phyloP scores from a whole-genome alignment of 2,888 invertebrate species.

The Sesamia inferens region DNA sequence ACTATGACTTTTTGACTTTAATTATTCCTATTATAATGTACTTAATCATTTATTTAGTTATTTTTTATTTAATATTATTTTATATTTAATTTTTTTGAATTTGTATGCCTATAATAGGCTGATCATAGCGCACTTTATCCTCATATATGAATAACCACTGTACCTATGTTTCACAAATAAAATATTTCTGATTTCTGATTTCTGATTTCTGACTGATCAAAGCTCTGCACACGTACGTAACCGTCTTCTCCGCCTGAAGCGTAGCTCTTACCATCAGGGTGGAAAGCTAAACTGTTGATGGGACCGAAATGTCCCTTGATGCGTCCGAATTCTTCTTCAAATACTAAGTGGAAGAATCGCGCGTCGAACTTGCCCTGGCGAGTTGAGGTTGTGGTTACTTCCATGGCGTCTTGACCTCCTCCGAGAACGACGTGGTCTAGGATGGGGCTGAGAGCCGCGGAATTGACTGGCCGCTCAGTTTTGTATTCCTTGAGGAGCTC shows the following conservation, averaged over 20 bases:
- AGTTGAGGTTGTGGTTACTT: slow-evolving; percentile 98
- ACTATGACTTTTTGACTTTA: too few species aligned
- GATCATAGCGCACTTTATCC: too few species aligned
- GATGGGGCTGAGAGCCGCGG: slow-evolving; percentile 98
- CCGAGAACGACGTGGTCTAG: slow-evolving; percentile 99
- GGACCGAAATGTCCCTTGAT: slow-evolving; percentile 99
- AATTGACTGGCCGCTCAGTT: slow-evolving; percentile 99
- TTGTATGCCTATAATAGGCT: too few species aligned
- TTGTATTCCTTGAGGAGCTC: slow-evolving; percentile 98
- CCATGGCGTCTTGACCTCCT: slow-evolving; percentile 99
- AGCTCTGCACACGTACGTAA: slow-evolving; percentile 98
- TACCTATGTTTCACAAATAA: too few species aligned
- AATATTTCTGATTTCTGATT: too few species aligned
- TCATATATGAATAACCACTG: too few species aligned
- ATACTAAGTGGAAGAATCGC: slow-evolving; percentile 97
- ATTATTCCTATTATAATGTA: too few species aligned
- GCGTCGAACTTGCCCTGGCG: slow-evolving; percentile 99
- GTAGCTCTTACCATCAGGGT: slow-evolving; percentile 99
- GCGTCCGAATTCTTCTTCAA: slow-evolving; percentile 98
- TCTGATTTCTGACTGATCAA: slow-evolving; percentile 99
- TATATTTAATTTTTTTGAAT: too few species aligned
- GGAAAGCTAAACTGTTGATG: slow-evolving; percentile 99
- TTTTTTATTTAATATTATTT: too few species aligned
- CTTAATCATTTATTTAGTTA: too few species aligned
- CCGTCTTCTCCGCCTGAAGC: slow-evolving; percentile 99